Conservation (phyloP, 2,888 invertebrate genomes). For the Gisinianus flammeolus region DNA sequence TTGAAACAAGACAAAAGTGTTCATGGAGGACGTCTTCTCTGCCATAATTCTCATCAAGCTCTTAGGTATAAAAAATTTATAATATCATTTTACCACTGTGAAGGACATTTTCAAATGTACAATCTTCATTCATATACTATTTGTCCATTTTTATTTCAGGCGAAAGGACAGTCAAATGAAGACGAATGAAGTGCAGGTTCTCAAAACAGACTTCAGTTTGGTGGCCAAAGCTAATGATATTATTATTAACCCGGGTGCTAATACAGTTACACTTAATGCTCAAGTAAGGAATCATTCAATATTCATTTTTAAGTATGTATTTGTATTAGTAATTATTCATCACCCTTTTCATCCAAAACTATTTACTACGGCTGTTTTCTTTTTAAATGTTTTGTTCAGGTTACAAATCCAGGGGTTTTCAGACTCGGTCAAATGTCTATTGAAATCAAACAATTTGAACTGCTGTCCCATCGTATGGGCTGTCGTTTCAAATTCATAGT, state of each 20-base stretch:
- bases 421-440: slow-evolving; percentile 52
- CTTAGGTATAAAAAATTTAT: slow-evolving; percentile 59
- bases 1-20: slow-evolving; percentile 83
- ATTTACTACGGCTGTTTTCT: too few relatives aligned
- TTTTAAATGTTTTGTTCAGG: too few relatives aligned
- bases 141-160: slow-evolving; percentile 55
- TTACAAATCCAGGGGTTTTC: slow-evolving; percentile 55
- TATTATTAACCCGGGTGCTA: slow-evolving; percentile 63
- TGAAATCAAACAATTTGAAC: slow-evolving; percentile 63
- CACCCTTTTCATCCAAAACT: too few relatives aligned
- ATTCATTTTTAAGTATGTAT: too few relatives aligned
- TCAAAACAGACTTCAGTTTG: slow-evolving; percentile 68
- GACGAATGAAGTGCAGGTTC: slow-evolving; percentile 71
- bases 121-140: slow-evolving; percentile 13
- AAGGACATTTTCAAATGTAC: too few relatives aligned
- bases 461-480: slow-evolving; percentile 68
- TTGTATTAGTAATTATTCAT: too few relatives aligned
- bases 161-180: slow-evolving; percentile 66
- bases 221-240: slow-evolving; percentile 65
- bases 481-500: slow-evolving; percentile 55
- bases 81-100: background rate
- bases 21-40: slow-evolving; percentile 75
- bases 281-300: slow-evolving; percentile 60
- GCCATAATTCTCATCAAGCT: slow-evolving; percentile 67
- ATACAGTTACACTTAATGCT: slow-evolving; percentile 61